Conservation (phyloP, 1,140 invertebrate genomes). For the Brachionus rotundiformis region DNA sequence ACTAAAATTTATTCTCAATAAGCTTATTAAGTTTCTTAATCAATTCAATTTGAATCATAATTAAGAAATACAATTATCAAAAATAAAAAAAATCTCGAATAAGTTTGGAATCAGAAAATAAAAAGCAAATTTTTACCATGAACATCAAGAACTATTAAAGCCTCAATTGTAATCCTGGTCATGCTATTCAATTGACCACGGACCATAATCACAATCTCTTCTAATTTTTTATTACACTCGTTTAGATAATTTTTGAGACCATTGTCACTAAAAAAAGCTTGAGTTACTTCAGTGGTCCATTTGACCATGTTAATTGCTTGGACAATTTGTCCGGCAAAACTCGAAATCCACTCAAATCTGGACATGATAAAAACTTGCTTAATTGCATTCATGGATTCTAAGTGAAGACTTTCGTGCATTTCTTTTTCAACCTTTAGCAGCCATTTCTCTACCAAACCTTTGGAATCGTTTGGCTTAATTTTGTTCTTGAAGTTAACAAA, state of each 20-base stretch:
- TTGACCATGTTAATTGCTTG: slow-evolving; percentile 67
- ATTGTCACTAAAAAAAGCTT: slow-evolving; percentile 56
- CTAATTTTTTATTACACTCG: slow-evolving; percentile 62
- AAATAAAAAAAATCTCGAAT: no score
- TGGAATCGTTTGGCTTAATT: slow-evolving; percentile 80
- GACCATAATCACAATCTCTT: slow-evolving; percentile 63
- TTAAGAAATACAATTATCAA: no score
- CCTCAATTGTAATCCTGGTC: slow-evolving; percentile 62
- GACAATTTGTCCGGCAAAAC: slow-evolving; percentile 71
- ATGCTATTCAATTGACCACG: slow-evolving; percentile 62
- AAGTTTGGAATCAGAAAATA: no score
- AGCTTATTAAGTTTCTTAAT: no score
- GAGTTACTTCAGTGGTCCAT: neutral
- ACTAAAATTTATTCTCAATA: no score
- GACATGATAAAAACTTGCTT: slow-evolving; percentile 54
- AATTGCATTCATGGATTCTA: slow-evolving; percentile 59
- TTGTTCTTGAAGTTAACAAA: slow-evolving; percentile 75
- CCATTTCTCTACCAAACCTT: slow-evolving; percentile 66
- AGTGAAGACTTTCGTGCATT: slow-evolving; percentile 62
- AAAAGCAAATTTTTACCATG: slow-evolving; percentile 60
- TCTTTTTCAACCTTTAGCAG: slow-evolving; percentile 63
- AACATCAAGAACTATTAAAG: slow-evolving; percentile 65
- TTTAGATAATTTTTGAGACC: slow-evolving; percentile 57
- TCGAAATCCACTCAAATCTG: slow-evolving; percentile 73
- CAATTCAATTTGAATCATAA: no score